Conservation (phyloP, 1,140 invertebrate genomes). For the Megathymus violae region DNA sequence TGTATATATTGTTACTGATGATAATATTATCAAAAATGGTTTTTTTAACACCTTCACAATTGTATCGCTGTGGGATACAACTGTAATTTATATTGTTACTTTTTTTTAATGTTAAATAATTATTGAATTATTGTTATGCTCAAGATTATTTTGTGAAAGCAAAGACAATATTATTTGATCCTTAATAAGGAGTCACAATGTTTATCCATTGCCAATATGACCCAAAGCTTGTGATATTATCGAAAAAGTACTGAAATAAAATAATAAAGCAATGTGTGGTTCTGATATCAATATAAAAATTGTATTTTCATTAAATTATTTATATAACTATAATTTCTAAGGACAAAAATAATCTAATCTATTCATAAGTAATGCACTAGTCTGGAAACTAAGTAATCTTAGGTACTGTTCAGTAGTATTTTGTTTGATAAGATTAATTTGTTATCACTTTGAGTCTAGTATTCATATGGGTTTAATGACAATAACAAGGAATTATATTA, state of each 20-base stretch:
- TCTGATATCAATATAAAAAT: background rate
- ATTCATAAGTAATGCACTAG: background rate
- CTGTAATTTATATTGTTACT: too few species aligned
- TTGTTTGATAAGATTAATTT: background rate
- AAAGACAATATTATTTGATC: background rate
- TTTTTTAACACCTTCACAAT: too few species aligned
- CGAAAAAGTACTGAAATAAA: too few species aligned
- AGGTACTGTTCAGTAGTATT: background rate
- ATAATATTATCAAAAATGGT: too few species aligned
- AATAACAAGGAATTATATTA: background rate
- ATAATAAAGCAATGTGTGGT: too few species aligned
- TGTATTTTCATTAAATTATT: background rate
- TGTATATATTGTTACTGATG: too few species aligned
- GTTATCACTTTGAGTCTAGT: background rate
- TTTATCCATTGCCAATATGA: background rate
- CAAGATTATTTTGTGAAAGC: background rate
- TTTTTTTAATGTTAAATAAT: background rate
- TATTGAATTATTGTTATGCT: background rate
- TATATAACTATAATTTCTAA: too few species aligned
- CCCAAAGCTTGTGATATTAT: too few species aligned
- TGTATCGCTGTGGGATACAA: too few species aligned
- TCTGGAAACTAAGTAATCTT: background rate
- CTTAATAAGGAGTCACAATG: background rate
- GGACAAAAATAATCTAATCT: background rate
- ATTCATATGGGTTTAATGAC: background rate